These are phyloP conservation scores for Colletes latitarsis DNA, from an alignment of 1,140 invertebrate species.

Conservation along the genomic window DNA sequence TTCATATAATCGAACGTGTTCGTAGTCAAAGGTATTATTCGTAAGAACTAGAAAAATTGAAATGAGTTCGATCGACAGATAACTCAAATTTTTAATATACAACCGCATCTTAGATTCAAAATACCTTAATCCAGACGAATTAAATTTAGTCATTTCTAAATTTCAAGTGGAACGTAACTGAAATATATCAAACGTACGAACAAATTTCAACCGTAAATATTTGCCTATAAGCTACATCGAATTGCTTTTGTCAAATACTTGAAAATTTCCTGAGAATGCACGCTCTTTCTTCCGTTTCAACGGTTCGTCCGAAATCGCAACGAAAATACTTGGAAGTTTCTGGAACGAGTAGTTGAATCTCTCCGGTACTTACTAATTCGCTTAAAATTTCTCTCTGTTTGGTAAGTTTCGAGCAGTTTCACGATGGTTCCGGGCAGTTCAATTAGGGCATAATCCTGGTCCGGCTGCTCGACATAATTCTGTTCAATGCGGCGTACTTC, in stretches of 20 bases:
- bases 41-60: too few relatives aligned
- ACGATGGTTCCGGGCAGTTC: slow-evolving; percentile 8
- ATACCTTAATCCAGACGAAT: too few relatives aligned
- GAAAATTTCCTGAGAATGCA: too few relatives aligned
- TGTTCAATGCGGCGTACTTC: not conserved
- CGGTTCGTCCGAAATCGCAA: not conserved
- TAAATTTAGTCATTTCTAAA: too few relatives aligned
- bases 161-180: too few relatives aligned
- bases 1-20: too few relatives aligned
- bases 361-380: not conserved
- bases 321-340: not conserved
- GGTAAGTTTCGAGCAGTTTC: slow-evolving; percentile 33
- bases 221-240: not conserved
- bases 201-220: not conserved
- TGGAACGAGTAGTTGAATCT: not conserved
- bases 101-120: too few relatives aligned
- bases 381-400: slow-evolving; percentile 20
- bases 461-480: not conserved
- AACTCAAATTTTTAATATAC: too few relatives aligned
- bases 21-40: too few relatives aligned
- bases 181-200: too few relatives aligned
- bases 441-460: slow-evolving; percentile 28
- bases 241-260: not conserved
- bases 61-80: too few relatives aligned
- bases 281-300: not conserved